These are phyloP conservation scores for Orussus abietinus DNA, from an alignment of 1,140 invertebrate genomes.

Conservation along the genomic window DNA sequence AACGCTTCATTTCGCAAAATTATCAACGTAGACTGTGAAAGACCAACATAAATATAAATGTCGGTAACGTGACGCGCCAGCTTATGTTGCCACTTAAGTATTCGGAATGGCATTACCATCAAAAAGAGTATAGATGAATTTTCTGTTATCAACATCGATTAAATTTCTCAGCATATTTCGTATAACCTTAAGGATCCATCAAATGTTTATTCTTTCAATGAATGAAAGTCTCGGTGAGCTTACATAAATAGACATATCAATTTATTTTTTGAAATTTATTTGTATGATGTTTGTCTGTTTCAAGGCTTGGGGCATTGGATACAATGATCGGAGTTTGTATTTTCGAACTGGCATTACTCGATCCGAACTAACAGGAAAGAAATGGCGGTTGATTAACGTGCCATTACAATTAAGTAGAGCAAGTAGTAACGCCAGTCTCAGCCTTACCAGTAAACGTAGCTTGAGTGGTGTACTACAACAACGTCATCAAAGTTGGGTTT, in stretches of 20 bases:
- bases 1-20: too few relatives aligned
- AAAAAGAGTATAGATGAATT: too few relatives aligned
- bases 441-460: slow-evolving; percentile 53
- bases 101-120: too few relatives aligned
- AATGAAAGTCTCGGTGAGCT: too few relatives aligned
- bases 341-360: slow-evolving; percentile 73
- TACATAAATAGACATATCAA: slow-evolving; percentile 3
- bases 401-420: slow-evolving; percentile 75
- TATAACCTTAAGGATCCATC: too few relatives aligned
- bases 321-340: slow-evolving; percentile 71
- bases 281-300: slow-evolving; percentile 13
- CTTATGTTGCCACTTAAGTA: too few relatives aligned
- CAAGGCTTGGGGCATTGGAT: slow-evolving; percentile 66
- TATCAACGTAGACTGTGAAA: too few relatives aligned
- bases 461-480: slow-evolving; percentile 52
- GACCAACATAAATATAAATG: too few relatives aligned
- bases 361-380: slow-evolving; percentile 79
- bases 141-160: slow-evolving; percentile 3
- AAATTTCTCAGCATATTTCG: slow-evolving; percentile 7
- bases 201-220: too few relatives aligned
- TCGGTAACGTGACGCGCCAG: too few relatives aligned
- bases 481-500: slow-evolving; percentile 48
- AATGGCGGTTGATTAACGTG: slow-evolving; percentile 75
- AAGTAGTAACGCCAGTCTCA: slow-evolving; percentile 66
- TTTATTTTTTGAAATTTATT: slow-evolving; percentile 2